Percentiles rank a stretch among this genome's conserved stretches.
These are phyloP conservation scores for Agrypnus murinus DNA, from an alignment of 2,888 invertebrate genomes.

Conservation along the genomic window DNA sequence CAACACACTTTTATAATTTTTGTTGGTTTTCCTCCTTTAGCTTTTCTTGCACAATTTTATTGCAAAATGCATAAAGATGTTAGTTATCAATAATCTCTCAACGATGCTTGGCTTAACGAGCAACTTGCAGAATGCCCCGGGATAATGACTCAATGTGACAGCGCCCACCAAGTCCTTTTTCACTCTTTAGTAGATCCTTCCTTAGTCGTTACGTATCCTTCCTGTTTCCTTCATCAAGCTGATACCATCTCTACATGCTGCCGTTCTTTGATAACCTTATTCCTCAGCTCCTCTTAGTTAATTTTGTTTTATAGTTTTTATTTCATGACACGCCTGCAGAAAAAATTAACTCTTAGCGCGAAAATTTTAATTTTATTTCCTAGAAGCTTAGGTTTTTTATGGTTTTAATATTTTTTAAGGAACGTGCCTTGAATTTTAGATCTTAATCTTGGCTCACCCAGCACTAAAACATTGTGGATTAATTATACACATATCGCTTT, in stretches of 20 bases:
- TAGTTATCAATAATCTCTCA: slow-evolving; percentile 49
- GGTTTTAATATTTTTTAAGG: slow-evolving; percentile 5
- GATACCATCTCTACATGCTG: slow-evolving; percentile 50
- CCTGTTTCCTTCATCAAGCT: slow-evolving; percentile 51
- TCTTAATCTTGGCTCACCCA: neutral
- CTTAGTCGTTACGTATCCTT: slow-evolving; percentile 51
- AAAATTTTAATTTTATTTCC: slow-evolving; percentile 32
- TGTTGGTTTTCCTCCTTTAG: no score
- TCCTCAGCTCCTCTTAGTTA: slow-evolving; percentile 36
- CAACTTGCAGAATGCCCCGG: slow-evolving; percentile 49
- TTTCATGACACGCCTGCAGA: slow-evolving; percentile 30
- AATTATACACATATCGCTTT: slow-evolving; percentile 3
- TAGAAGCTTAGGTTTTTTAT: slow-evolving; percentile 17
- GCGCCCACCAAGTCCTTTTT: slow-evolving; percentile 49
- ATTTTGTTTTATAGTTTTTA: slow-evolving; percentile 47
- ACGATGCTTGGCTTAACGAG: slow-evolving; percentile 48
- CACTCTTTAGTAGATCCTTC: slow-evolving; percentile 50
- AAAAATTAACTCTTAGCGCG: slow-evolving; percentile 31
- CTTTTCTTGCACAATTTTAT: no score
- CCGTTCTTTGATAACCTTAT: slow-evolving; percentile 40
- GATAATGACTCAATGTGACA: slow-evolving; percentile 52
- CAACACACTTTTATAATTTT: no score
- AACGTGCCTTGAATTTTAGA: slow-evolving; percentile 18
- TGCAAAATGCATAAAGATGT: no score
- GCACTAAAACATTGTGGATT: neutral